Evolutionary conservation across 2,888 invertebrate genomes (phyloP).

Genomic region (Asteroscopus sphinx): DNA sequence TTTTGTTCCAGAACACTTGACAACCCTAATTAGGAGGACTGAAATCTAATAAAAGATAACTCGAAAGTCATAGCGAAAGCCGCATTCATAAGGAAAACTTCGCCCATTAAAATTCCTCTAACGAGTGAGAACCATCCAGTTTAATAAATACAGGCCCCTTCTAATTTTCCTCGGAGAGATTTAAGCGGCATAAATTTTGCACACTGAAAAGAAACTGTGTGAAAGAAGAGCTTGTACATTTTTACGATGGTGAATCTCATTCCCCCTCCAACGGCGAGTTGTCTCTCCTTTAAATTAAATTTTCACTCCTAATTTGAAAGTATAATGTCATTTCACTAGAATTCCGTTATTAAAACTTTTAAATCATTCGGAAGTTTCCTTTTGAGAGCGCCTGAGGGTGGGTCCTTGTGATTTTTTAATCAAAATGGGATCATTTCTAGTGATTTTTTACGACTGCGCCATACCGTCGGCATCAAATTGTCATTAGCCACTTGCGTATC

Average conservation of each 20-base stretch:
- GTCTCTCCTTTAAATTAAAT: conserved; percentile 90
- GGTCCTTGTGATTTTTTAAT: conserved; percentile 88
- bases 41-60: conserved; percentile 88
- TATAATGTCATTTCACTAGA: conserved; percentile 90
- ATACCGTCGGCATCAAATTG: conserved; percentile 85
- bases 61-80: conserved; percentile 79
- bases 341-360: conserved; percentile 90
- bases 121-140: conserved; percentile 85
- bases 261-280: conserved; percentile 86
- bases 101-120: conserved; percentile 88
- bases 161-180: conserved; percentile 88
- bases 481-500: conserved; percentile 88
- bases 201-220: conserved; percentile 87
- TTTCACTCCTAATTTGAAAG: conserved; percentile 91
- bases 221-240: conserved; percentile 88
- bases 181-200: conserved; percentile 87
- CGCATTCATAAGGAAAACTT: conserved; percentile 88
- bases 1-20: conserved; percentile 81
- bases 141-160: conserved; percentile 87
- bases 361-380: conserved; percentile 88
- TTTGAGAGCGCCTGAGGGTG: conserved; percentile 80
- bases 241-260: conserved; percentile 87
- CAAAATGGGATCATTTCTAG: conserved; percentile 89
- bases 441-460: conserved; percentile 88
- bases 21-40: conserved; percentile 83